A percentile compares a stretch with the other conserved stretches of the same genome.
Evolutionary conservation across 2,113 vertebrate genomes (phyloP).

Genomic region (Stictonetta naevosa): DNA sequence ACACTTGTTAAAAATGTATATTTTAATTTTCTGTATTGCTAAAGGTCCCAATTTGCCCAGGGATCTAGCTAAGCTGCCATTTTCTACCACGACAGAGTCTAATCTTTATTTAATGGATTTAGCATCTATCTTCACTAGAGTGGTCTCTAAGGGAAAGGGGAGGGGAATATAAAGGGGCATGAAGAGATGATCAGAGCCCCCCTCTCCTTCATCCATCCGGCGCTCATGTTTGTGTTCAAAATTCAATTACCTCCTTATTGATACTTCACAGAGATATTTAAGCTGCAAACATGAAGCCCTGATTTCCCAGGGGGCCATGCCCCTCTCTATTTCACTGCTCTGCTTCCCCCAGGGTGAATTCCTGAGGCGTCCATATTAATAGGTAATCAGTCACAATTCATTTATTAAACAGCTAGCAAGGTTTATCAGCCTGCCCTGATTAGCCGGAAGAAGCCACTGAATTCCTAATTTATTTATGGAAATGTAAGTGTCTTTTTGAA

Average conservation of each 20-base stretch:
- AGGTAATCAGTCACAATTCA: slow-evolving; percentile 99
- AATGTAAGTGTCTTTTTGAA: slow-evolving; percentile 96
- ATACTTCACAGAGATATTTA: slow-evolving; percentile 99
- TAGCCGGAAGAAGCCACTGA: slow-evolving; percentile 98
- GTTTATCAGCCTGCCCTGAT: slow-evolving; percentile 96
- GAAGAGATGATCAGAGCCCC: slow-evolving; percentile 85
- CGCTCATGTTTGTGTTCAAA: slow-evolving; percentile 99
- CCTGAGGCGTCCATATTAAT: slow-evolving; percentile 99
- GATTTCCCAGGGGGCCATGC: slow-evolving; percentile 98
- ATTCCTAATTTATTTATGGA: slow-evolving; percentile 99
- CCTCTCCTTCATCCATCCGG: slow-evolving; percentile 88
- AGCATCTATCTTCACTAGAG: slow-evolving; percentile 95
- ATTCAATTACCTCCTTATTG: slow-evolving; percentile 99
- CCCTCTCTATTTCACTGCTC: slow-evolving; percentile 99
- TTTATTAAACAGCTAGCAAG: slow-evolving; percentile 99
- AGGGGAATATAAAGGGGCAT: slow-evolving; percentile 82
- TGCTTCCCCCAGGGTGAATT: slow-evolving; percentile 90
- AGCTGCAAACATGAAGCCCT: slow-evolving; percentile 99
- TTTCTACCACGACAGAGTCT: slow-evolving; percentile 89
- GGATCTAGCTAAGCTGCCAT: slow-evolving; percentile 87
- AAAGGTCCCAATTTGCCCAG: slow-evolving; percentile 80
- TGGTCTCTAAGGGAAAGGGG: slow-evolving; percentile 85
- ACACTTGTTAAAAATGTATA: slow-evolving; percentile 88
- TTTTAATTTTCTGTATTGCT: slow-evolving; percentile 86
- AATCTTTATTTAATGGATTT: slow-evolving; percentile 99